Conservation (phyloP, 2,888 invertebrate genomes). For the Tipula lateralis region DNA sequence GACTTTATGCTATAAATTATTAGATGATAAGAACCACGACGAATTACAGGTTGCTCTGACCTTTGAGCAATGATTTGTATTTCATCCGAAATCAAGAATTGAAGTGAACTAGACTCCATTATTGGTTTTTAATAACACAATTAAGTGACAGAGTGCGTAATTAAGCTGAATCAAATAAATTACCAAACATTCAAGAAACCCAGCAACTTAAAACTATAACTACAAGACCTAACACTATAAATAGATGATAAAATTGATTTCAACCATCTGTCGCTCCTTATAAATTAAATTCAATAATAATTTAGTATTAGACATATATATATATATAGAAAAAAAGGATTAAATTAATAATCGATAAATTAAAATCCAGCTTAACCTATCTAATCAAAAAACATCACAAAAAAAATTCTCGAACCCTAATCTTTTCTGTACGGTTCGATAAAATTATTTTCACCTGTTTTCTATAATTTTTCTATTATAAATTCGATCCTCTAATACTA, state of each 20-base stretch:
- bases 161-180: no score
- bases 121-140: no score
- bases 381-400: background rate
- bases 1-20: no score
- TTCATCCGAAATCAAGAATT: no score
- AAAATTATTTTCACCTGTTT: background rate
- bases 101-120: no score
- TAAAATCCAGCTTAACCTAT: slow-evolving; percentile 7
- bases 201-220: no score
- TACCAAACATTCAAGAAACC: no score
- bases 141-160: no score
- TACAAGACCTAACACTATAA: background rate
- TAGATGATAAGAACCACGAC: no score
- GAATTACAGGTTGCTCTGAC: no score
- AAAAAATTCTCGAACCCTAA: background rate
- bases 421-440: background rate
- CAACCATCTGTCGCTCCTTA: background rate
- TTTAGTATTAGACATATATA: background rate
- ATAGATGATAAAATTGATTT: background rate
- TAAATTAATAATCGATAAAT: slow-evolving; percentile 19
- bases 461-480: background rate
- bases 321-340: background rate
- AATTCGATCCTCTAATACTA: background rate
- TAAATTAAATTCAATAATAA: background rate
- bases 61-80: no score